phyloP scores from a whole-genome alignment of 2,888 invertebrate species.

The Netelia virgata region DNA sequence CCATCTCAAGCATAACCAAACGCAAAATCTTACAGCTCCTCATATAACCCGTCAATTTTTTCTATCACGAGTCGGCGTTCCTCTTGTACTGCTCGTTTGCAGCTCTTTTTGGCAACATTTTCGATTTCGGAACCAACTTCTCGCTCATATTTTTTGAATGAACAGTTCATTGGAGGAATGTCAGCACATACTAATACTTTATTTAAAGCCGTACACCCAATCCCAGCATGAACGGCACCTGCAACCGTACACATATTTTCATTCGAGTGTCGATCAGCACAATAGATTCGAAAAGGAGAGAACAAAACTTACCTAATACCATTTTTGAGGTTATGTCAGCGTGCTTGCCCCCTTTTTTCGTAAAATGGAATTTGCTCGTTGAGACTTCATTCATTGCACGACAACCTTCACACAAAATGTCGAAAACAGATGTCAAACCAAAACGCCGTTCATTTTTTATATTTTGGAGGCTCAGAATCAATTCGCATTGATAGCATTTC shows the following conservation, averaged over 20 bases:
- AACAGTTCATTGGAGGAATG: constrained; percentile 39
- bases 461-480: constrained; percentile 11
- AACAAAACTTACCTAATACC: constrained; percentile 30
- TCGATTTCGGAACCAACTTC: background rate
- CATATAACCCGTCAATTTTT: too few relatives aligned
- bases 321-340: constrained; percentile 23
- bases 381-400: constrained; percentile 1
- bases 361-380: background rate
- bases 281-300: constrained; percentile 5
- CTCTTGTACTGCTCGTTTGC: background rate
- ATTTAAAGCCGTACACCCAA: constrained; percentile 50
- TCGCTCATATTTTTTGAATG: constrained; percentile 57
- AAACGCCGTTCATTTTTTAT: background rate
- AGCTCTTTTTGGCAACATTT: background rate
- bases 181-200: constrained; percentile 61
- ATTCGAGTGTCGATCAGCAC: constrained; percentile 4
- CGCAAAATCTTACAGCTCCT: too few relatives aligned
- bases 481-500: constrained; percentile 5
- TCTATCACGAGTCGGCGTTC: background rate
- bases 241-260: constrained; percentile 16
- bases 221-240: constrained; percentile 59
- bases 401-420: constrained; percentile 1
- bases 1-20: background rate
- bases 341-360: constrained; percentile 9
- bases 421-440: background rate